phyloP scores from a whole-genome alignment of 2,888 invertebrate species.

The Trichopria drosophilae region DNA sequence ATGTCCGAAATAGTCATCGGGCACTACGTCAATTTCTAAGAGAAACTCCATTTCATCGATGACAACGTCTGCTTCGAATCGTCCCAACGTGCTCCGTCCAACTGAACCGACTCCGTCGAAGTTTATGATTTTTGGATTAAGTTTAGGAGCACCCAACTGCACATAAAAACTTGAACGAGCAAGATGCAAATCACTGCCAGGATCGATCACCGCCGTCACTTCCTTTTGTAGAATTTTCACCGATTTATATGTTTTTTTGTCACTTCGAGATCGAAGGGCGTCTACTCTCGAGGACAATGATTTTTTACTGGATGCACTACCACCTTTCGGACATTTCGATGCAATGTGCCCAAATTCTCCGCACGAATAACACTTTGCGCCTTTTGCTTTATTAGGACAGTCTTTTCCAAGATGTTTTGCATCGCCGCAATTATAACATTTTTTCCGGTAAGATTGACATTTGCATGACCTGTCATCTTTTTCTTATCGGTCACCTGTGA shows the following conservation, averaged over 20 bases:
- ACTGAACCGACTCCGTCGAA: conserved; percentile 16
- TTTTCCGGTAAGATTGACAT: background rate
- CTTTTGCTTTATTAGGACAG: conserved; percentile 27
- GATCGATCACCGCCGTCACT: conserved; percentile 23
- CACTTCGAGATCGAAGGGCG: too few species aligned
- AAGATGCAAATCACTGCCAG: too few species aligned
- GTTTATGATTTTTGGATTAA: conserved; percentile 7
- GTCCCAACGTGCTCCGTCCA: conserved; percentile 19
- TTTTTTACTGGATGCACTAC: background rate
- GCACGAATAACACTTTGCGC: conserved; percentile 24
- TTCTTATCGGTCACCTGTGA: too few species aligned
- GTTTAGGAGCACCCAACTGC: conserved; percentile 14
- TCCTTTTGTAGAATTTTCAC: background rate
- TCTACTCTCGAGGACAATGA: too few species aligned
- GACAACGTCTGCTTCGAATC: conserved; percentile 10
- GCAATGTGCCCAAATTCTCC: conserved; percentile 31
- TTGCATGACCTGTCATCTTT: background rate
- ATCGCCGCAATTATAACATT: conserved; percentile 2
- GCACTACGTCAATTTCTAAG: conserved; percentile 26
- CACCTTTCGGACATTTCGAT: conserved; percentile 1
- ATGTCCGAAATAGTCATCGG: conserved; percentile 21
- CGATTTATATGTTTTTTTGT: conserved; percentile 11
- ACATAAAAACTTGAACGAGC: conserved; percentile 22
- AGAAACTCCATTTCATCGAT: conserved; percentile 21
- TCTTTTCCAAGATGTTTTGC: conserved; percentile 15